A percentile compares a stretch with the other conserved stretches of the same genome.
These are phyloP conservation scores for Panopea generosa DNA, from an alignment of 2,888 invertebrate species.

Conservation along the genomic window DNA sequence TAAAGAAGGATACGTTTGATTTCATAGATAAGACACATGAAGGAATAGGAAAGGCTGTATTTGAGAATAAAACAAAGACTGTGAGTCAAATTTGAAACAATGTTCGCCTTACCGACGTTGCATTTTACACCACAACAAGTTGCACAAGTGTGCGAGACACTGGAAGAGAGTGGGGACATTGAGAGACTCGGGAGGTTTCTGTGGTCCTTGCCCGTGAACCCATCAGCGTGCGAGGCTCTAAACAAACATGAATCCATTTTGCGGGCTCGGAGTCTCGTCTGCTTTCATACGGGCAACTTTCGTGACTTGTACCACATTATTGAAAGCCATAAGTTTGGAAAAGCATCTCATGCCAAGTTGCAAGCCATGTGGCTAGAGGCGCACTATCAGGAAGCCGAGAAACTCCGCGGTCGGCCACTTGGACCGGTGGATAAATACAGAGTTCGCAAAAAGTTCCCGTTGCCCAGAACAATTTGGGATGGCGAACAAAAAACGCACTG, in stretches of 20 bases:
- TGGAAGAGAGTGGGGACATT: constrained; percentile 87
- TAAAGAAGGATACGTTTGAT: background rate
- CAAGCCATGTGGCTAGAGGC: constrained; percentile 97
- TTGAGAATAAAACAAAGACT: too few species aligned
- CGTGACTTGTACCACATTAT: constrained; percentile 95
- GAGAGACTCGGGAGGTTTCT: constrained; percentile 91
- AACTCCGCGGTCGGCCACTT: constrained; percentile 94
- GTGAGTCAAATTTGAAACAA: too few species aligned
- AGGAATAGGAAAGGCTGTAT: too few species aligned
- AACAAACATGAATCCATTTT: constrained; percentile 95
- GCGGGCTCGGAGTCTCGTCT: constrained; percentile 93
- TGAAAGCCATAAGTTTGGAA: constrained; percentile 95
- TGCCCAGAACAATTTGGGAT: constrained; percentile 97
- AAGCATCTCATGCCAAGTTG: constrained; percentile 94
- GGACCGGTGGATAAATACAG: constrained; percentile 97
- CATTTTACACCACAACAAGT: constrained; percentile 84
- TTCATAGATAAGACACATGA: too few species aligned
- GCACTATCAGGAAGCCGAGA: constrained; percentile 97
- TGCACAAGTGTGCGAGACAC: constrained; percentile 84
- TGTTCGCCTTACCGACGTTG: constrained; percentile 81
- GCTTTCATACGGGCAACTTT: constrained; percentile 95
- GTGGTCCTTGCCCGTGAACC: constrained; percentile 94
- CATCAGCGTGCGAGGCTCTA: constrained; percentile 92
- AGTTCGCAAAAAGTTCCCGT: constrained; percentile 96
- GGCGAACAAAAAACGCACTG: constrained; percentile 98